These are phyloP conservation scores for Holacanthus passer DNA, from an alignment of 2,113 vertebrate genomes.

Conservation along the genomic window DNA sequence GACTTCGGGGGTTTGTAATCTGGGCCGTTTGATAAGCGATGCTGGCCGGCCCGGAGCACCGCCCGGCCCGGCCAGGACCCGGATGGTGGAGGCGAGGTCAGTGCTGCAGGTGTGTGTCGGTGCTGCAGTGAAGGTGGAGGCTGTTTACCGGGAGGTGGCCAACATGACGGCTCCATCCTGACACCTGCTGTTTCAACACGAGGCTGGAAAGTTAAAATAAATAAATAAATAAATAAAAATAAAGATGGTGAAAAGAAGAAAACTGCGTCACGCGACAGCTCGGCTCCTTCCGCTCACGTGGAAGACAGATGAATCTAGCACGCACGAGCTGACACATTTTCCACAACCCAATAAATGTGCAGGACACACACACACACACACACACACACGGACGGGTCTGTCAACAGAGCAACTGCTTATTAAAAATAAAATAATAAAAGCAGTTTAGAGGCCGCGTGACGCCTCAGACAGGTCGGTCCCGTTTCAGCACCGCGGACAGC, in stretches of 20 bases:
- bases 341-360: constrained; percentile 67
- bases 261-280: constrained; percentile 69
- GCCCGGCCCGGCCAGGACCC: constrained; percentile 39
- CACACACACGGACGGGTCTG: neutral
- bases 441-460: too few relatives aligned
- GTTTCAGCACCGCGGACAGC: constrained; percentile 79
- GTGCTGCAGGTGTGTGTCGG: constrained; percentile 42
- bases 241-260: neutral
- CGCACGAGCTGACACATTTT: constrained; percentile 76
- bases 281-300: constrained; percentile 68
- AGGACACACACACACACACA: constrained; percentile 29
- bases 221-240: too few relatives aligned
- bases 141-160: constrained; percentile 12
- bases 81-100: constrained; percentile 59
- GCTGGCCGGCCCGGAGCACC: neutral
- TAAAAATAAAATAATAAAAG: too few relatives aligned
- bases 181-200: constrained; percentile 1
- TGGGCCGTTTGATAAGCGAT: constrained; percentile 64
- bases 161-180: neutral
- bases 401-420: constrained; percentile 27
- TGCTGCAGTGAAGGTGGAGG: constrained; percentile 29
- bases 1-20: constrained; percentile 44
- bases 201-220: too few relatives aligned
- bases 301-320: constrained; percentile 72
- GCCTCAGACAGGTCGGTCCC: too few relatives aligned